These are phyloP conservation scores for Apamea crenata DNA, from an alignment of 2,888 invertebrate genomes.

Conservation along the genomic window DNA sequence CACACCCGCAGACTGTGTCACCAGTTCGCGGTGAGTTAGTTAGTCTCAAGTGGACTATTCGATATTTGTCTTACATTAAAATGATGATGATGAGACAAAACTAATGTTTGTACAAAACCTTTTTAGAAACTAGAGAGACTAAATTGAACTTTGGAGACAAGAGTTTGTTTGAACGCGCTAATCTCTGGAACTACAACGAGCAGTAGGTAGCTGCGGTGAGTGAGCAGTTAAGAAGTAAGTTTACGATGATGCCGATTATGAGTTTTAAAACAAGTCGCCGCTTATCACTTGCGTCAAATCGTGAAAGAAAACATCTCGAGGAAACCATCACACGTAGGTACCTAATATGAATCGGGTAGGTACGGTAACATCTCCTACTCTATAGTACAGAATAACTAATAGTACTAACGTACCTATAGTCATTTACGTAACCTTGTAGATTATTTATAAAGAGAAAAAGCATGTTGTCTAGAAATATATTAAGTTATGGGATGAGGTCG, in stretches of 20 bases:
- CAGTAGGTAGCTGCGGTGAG: not conserved
- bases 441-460: not conserved
- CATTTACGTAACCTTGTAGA: not conserved
- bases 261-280: conserved; percentile 31
- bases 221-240: not conserved
- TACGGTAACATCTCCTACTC: conserved; percentile 6
- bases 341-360: no score
- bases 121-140: not conserved
- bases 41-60: not conserved
- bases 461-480: not conserved
- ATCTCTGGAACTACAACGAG: no score
- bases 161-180: no score
- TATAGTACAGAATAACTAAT: no score
- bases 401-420: not conserved
- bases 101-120: not conserved
- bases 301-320: conserved; percentile 36
- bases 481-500: not conserved
- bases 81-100: not conserved
- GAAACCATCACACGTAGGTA: not conserved
- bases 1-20: not conserved
- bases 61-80: not conserved
- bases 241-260: not conserved
- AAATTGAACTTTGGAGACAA: not conserved
- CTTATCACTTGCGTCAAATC: conserved; percentile 55
- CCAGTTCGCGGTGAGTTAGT: no score